These are phyloP conservation scores for Nebria ingens DNA, from an alignment of 1,140 invertebrate genomes.

Conservation along the genomic window DNA sequence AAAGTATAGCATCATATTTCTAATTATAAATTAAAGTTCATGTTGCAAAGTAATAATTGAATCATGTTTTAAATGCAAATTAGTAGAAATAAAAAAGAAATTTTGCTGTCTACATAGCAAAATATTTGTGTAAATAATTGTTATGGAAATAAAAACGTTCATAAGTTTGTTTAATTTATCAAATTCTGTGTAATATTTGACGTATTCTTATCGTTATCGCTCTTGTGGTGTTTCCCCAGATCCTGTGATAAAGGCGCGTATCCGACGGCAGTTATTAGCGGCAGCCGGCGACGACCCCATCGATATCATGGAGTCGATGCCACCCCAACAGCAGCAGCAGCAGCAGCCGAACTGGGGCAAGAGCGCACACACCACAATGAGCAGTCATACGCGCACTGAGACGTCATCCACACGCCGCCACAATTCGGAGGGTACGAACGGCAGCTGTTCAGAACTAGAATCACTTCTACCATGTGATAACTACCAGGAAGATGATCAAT, in stretches of 20 bases:
- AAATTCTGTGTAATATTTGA: not conserved
- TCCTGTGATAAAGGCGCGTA: conserved; percentile 72
- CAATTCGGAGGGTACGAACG: conserved; percentile 32
- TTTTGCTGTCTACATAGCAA: too few species aligned
- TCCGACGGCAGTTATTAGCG: conserved; percentile 60
- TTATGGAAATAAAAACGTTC: too few species aligned
- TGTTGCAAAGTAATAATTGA: too few species aligned
- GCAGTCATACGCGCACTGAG: conserved; percentile 7
- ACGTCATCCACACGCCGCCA: conserved; percentile 22
- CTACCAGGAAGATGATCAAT: conserved; percentile 41
- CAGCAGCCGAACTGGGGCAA: too few species aligned
- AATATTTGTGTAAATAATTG: too few species aligned
- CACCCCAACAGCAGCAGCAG: not conserved
- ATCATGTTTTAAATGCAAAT: too few species aligned
- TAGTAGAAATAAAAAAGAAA: too few species aligned
- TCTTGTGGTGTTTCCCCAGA: conserved; percentile 41
- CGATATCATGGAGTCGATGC: conserved; percentile 13
- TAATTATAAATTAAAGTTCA: too few species aligned
- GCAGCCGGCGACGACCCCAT: conserved; percentile 30
- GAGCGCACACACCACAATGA: conserved; percentile 21
- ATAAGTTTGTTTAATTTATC: too few species aligned
- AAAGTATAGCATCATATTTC: too few species aligned
- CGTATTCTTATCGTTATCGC: not conserved
- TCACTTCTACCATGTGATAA: conserved; percentile 38
- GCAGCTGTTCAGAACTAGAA: conserved; percentile 39